Evolutionary conservation across 2,797 vertebrate species (phyloP).

Genomic region (Poecilia wingei): DNA sequence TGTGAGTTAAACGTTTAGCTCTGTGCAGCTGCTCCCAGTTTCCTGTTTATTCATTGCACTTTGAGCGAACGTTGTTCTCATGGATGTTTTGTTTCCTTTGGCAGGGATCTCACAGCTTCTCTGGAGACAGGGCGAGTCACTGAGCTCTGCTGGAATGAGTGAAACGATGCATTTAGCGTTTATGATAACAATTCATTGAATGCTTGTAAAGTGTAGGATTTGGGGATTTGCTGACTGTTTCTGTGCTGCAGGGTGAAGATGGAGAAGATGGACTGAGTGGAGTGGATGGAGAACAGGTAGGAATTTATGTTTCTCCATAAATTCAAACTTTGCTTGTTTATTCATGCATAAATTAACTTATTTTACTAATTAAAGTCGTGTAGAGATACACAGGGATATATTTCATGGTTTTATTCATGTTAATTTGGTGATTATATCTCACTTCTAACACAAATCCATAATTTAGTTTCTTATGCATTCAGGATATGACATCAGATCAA

Average conservation of each 20-base stretch:
- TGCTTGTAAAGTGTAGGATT: not conserved
- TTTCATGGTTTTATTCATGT: not conserved
- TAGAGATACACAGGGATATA: not conserved
- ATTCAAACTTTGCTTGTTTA: not conserved
- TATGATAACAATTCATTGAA: not conserved
- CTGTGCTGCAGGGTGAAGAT: conserved; percentile 73
- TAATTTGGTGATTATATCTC: not conserved
- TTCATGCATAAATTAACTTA: not conserved
- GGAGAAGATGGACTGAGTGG: conserved; percentile 81
- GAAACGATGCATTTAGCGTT: not conserved
- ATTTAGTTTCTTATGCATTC: not conserved
- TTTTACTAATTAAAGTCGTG: not conserved
- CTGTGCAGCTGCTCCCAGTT: not conserved
- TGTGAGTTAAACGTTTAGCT: not conserved
- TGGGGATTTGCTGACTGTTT: not conserved
- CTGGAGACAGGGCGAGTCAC: conserved; percentile 33
- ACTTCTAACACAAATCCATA: not conserved
- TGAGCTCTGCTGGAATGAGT: not conserved
- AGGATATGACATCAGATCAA: not conserved
- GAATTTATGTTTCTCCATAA: not conserved
- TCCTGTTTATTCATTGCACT: not conserved
- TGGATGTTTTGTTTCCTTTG: not conserved
- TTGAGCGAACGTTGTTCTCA: not conserved
- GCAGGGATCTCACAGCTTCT: conserved; percentile 22
- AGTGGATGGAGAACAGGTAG: conserved; percentile 82